Evolutionary conservation across 2,888 invertebrate genomes (phyloP).

Genomic region (Drosophila prolongata): DNA sequence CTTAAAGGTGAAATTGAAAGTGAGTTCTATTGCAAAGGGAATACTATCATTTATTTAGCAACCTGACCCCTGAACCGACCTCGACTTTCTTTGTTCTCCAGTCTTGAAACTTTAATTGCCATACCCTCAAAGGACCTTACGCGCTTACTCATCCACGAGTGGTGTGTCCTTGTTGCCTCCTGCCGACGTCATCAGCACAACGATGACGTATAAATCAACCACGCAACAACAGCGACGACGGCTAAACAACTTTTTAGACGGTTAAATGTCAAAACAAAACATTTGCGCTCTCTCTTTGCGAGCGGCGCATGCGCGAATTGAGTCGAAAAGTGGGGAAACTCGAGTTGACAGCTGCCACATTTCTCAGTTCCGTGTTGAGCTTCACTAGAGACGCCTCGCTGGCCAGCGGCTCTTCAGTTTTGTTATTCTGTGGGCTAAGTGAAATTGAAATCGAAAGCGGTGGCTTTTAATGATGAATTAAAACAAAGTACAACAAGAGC

Average conservation of each 20-base stretch:
- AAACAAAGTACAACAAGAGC: slow-evolving; percentile 40
- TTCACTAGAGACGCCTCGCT: slow-evolving; percentile 57
- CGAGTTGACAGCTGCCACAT: slow-evolving; percentile 48
- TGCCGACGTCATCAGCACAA: slow-evolving; percentile 23
- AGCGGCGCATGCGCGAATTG: slow-evolving; percentile 57
- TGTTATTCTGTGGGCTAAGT: slow-evolving; percentile 22
- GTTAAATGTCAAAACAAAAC: slow-evolving; percentile 37
- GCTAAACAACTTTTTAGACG: slow-evolving; percentile 45
- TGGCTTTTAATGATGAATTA: slow-evolving; percentile 40
- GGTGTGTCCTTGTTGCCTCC: slow-evolving; percentile 16
- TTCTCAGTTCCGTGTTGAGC: slow-evolving; percentile 57
- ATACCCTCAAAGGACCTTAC: background rate
- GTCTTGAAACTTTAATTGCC: slow-evolving; percentile 6
- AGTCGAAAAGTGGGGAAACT: slow-evolving; percentile 36
- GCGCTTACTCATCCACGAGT: slow-evolving; percentile 25
- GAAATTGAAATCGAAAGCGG: slow-evolving; percentile 29
- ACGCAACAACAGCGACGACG: slow-evolving; percentile 15
- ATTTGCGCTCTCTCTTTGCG: slow-evolving; percentile 21
- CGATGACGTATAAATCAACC: slow-evolving; percentile 38
- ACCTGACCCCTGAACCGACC: slow-evolving; percentile 7
- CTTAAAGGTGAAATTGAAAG: background rate
- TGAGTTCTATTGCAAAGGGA: background rate
- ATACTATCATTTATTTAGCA: no score
- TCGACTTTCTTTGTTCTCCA: background rate
- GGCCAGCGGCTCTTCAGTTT: slow-evolving; percentile 17